Evolutionary conservation across 2,888 invertebrate species (phyloP), one percentile per base, ranked within the genome.

Genomic region (Dimorphilus gyrociliatus): DNA sequence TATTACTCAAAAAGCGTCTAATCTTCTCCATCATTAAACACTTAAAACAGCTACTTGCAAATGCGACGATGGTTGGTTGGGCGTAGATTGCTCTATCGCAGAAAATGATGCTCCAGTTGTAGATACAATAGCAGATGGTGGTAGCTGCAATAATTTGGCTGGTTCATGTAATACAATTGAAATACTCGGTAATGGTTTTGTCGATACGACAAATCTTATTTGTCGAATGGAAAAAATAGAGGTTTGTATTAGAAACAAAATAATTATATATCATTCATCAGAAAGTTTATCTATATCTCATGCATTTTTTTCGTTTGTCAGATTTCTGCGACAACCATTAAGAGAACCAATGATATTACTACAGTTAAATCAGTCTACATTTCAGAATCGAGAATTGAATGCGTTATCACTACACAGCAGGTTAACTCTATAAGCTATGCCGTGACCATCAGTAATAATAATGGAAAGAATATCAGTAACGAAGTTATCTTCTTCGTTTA

Each of bases 81-180:
- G 44, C 13, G 29, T 39, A 4, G 48, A 49, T 37, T 53, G 53
- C 34, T 41, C 44, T 19, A 23, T 48, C 4, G 27, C 35, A 4
- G 28, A 32, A 4, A 30, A 13, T n/a, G 31, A 24, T 7, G 30
- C 41, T n/a, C 50, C 51, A 5, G 25, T 5, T 43, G 32, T 29
- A 33, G 35, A 30, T 5, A 23, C 24, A 5, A 19, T 43, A 3
- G 15, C 23, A 4, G 27, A 41, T 13, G 32, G 25, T 8, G 32
- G 33, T n/a, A 19, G 27, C 12, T 46, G 45, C 30, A 41, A 46
- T 32, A 25, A 33, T 4, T 25, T 35, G 6, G 16, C 25, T 1
- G 24, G 25, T 16, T 21, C 25, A 7, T 43, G 44, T 28, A 23
- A 19, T 6, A 25, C 25, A 6, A 39, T 45, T 7, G 18, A 23